Conservation (phyloP, 2,888 invertebrate species). For the Perizoma affinitatum region DNA sequence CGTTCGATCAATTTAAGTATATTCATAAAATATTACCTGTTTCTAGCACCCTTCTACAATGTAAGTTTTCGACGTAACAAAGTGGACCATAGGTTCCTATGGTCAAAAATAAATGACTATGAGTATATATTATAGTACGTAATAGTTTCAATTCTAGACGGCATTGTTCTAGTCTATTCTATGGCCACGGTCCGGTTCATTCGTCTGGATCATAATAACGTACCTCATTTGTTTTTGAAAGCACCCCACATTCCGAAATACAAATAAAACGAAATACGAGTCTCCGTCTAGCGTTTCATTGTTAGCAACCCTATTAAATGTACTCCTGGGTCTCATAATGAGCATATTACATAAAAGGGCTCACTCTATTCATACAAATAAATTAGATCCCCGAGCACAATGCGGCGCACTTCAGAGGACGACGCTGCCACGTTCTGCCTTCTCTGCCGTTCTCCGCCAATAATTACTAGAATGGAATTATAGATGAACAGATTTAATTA, state of each 20-base stretch:
- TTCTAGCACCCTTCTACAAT: too few relatives aligned
- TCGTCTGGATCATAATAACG: conserved; percentile 28
- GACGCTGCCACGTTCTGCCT: conserved; percentile 7
- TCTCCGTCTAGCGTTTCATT: conserved; percentile 41
- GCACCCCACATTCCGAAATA: conserved; percentile 31
- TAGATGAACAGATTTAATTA: conserved; percentile 11
- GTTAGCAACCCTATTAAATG: conserved; percentile 52
- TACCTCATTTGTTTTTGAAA: conserved; percentile 30
- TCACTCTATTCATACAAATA: conserved; percentile 66
- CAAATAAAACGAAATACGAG: conserved; percentile 32
- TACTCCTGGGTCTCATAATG: conserved; percentile 56
- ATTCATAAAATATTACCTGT: too few relatives aligned
- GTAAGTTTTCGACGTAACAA: too few relatives aligned
- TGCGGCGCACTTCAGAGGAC: conserved; percentile 4
- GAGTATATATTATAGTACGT: too few relatives aligned
- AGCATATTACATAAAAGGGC: conserved; percentile 65
- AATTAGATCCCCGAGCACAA: conserved; percentile 63
- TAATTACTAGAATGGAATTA: conserved; percentile 15
- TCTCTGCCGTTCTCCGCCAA: conserved; percentile 13
- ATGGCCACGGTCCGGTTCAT: conserved; percentile 12
- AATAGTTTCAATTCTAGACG: conserved; percentile 7
- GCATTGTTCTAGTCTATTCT: not conserved
- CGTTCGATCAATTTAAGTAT: too few relatives aligned
- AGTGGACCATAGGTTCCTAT: too few relatives aligned
- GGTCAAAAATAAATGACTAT: too few relatives aligned